These are phyloP conservation scores for Cardinalis cardinalis DNA, from an alignment of 2,113 vertebrate species.

Conservation along the genomic window DNA sequence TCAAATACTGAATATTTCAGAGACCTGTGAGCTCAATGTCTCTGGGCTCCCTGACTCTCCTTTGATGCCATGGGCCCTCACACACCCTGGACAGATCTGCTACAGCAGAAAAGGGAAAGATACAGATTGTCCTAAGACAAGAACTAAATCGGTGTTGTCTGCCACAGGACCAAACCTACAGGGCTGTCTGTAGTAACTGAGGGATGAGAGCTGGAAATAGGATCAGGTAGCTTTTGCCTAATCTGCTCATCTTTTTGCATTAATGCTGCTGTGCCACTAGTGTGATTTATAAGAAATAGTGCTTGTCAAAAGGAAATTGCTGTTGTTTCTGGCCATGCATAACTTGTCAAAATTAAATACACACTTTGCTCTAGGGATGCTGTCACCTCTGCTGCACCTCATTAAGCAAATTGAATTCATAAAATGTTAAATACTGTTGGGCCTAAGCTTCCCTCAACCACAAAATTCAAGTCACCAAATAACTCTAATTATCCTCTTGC, in stretches of 20 bases:
- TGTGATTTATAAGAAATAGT: constrained; percentile 58
- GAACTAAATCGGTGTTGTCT: neutral
- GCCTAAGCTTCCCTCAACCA: neutral
- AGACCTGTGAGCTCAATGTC: neutral
- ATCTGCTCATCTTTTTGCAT: constrained; percentile 11
- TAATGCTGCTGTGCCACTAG: neutral
- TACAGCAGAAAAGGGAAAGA: neutral
- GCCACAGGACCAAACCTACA: neutral
- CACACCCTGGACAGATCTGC: neutral
- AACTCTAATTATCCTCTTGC: constrained; percentile 34
- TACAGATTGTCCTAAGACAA: neutral
- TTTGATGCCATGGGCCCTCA: rapidly evolving
- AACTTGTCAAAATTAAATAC: constrained; percentile 67
- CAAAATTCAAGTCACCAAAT: neutral
- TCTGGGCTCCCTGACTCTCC: neutral
- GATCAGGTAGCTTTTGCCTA: neutral
- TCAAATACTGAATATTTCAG: neutral
- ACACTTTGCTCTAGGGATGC: constrained; percentile 31
- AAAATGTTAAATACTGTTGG: constrained; percentile 47
- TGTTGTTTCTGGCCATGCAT: constrained; percentile 58
- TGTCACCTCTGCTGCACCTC: constrained; percentile 53
- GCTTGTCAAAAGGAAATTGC: constrained; percentile 55
- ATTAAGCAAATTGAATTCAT: constrained; percentile 57
- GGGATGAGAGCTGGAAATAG: neutral
- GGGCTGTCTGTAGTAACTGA: neutral